Conservation (phyloP, 2,888 invertebrate species). For the Eucera pruinosa region DNA sequence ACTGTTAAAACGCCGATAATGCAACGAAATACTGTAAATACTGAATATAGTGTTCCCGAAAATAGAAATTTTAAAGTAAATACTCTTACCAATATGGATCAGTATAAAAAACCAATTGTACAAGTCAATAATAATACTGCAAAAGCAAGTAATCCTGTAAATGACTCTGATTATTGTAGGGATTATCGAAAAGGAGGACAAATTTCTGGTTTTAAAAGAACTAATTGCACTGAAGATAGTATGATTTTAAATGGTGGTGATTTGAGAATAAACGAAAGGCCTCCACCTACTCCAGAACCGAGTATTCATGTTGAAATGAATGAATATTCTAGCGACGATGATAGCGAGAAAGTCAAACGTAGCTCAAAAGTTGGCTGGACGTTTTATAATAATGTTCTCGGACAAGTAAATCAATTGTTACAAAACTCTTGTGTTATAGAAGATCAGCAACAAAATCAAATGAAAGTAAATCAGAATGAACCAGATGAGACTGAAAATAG, state of each 20-base stretch:
- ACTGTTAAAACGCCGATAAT: slow-evolving; percentile 16
- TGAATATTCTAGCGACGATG: slow-evolving; percentile 82
- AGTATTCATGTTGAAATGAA: slow-evolving; percentile 86
- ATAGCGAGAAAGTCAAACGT: slow-evolving; percentile 85
- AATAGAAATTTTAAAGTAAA: slow-evolving; percentile 1
- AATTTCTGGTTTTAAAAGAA: slow-evolving; percentile 5
- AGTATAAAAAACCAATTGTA: slow-evolving; percentile 12
- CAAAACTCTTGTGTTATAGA: slow-evolving; percentile 82
- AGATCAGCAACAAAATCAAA: slow-evolving; percentile 51
- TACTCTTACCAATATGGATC: slow-evolving; percentile 3
- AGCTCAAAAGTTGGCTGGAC: slow-evolving; percentile 89
- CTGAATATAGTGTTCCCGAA: slow-evolving; percentile 10
- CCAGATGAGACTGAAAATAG: slow-evolving; percentile 61
- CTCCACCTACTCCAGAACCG: slow-evolving; percentile 84
- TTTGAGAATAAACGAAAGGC: slow-evolving; percentile 75
- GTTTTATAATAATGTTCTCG: slow-evolving; percentile 90
- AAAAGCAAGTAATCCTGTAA: slow-evolving; percentile 21
- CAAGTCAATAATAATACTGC: slow-evolving; percentile 8
- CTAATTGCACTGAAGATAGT: slow-evolving; percentile 60
- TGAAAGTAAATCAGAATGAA: slow-evolving; percentile 47
- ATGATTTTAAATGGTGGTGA: slow-evolving; percentile 73
- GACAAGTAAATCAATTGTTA: slow-evolving; percentile 86
- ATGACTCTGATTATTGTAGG: slow-evolving; percentile 27
- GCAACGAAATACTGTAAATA: slow-evolving; percentile 13
- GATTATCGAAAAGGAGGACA: slow-evolving; percentile 30